Evolutionary conservation across 2,888 invertebrate genomes (phyloP).

Genomic region (Acleris literana): DNA sequence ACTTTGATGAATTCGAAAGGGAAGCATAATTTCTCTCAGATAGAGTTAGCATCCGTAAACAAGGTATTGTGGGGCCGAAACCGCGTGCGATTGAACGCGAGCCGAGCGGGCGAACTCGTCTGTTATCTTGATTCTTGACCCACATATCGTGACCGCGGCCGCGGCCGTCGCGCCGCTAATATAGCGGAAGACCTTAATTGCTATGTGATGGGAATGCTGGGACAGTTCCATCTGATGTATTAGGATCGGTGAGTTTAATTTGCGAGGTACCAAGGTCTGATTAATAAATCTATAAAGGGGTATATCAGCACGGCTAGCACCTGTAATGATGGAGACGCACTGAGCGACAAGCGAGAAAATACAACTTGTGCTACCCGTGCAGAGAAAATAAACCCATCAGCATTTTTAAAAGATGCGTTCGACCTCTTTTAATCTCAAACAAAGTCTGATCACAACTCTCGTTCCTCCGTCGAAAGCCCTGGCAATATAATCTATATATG

Average conservation of each 20-base stretch:
- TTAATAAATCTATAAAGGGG: no score
- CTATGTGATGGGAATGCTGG: conserved; percentile 47
- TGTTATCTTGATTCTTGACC: conserved; percentile 78
- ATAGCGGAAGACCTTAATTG: conserved; percentile 65
- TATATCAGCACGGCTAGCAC: no score
- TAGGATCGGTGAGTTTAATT: background rate
- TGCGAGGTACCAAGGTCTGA: no score
- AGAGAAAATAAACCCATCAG: no score
- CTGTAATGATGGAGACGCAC: no score
- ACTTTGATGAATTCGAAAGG: background rate
- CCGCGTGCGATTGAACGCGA: conserved; percentile 53
- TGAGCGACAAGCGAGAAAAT: no score
- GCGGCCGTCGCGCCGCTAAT: conserved; percentile 54
- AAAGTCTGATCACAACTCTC: conserved; percentile 5
- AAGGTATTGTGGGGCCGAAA: conserved; percentile 2
- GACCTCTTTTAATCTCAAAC: background rate
- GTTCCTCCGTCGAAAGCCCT: conserved; percentile 13
- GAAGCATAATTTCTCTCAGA: background rate
- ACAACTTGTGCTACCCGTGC: no score
- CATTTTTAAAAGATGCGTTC: no score
- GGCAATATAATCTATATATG: conserved; percentile 2
- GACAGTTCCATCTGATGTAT: background rate
- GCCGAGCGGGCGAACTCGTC: conserved; percentile 57
- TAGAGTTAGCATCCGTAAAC: background rate
- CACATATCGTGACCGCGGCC: conserved; percentile 68